Evolutionary conservation across 53 echinoderm and acorn worm genomes (phyloP).

Genomic region (Temnopleurus reevesii): DNA sequence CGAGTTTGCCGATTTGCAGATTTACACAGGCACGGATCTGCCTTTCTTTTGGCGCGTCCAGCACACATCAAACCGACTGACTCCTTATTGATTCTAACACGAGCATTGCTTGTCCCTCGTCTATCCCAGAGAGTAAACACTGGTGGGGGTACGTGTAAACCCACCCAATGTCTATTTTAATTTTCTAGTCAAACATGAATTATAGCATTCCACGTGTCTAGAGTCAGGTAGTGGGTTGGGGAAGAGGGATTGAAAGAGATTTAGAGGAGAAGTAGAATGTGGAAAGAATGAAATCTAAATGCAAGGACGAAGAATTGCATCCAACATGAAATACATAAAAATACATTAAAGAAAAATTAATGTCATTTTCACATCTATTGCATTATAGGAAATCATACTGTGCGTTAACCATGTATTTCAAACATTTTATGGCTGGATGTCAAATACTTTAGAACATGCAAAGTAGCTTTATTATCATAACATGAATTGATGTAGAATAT

Average conservation of each 20-base stretch:
- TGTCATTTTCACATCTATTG: no score
- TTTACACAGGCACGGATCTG: no score
- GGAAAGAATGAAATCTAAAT: no score
- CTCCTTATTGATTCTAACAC: neutral
- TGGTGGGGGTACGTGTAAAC: neutral
- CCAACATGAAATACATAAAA: no score
- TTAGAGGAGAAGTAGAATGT: neutral
- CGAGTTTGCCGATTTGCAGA: slow-evolving; percentile 4
- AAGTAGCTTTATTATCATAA: no score
- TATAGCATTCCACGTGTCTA: slow-evolving; percentile 14
- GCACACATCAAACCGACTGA: neutral
- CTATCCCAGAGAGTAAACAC: neutral
- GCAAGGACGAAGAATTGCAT: no score
- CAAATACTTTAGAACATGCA: no score
- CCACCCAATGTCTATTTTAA: slow-evolving; percentile 21
- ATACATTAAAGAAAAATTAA: no score
- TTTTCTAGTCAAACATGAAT: slow-evolving; percentile 51
- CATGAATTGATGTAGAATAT: no score
- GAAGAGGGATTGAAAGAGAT: neutral
- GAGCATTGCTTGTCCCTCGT: neutral
- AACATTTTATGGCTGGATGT: no score
- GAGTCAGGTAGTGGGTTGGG: neutral
- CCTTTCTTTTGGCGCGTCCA: neutral
- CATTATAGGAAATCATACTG: no score
- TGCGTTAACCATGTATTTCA: no score